These are phyloP conservation scores for Andricus curvator DNA, from an alignment of 2,888 invertebrate species.

Conservation along the genomic window DNA sequence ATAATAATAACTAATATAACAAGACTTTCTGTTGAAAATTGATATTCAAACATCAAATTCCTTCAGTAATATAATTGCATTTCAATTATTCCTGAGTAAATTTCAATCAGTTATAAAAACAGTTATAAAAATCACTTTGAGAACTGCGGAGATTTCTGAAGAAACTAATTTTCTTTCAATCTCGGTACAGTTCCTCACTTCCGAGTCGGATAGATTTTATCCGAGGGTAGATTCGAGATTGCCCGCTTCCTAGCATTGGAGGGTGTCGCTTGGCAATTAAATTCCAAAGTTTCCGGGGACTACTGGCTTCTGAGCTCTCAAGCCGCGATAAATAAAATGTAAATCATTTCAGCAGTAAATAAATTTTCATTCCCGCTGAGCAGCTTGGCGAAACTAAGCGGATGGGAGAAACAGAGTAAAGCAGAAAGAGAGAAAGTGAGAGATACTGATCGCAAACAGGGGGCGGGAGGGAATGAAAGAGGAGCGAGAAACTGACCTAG, in stretches of 20 bases:
- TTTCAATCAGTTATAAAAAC: too few relatives aligned
- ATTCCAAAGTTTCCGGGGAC: conserved; percentile 17
- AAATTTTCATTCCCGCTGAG: conserved; percentile 52
- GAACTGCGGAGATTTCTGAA: not conserved
- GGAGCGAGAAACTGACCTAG: conserved; percentile 18
- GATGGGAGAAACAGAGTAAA: not conserved
- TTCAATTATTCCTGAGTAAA: too few relatives aligned
- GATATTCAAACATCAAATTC: too few relatives aligned
- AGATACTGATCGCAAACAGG: conserved; percentile 20
- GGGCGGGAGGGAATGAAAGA: not conserved
- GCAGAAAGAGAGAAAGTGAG: conserved; percentile 6
- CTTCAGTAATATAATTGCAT: too few relatives aligned
- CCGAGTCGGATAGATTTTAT: not conserved
- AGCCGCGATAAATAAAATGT: conserved; percentile 65
- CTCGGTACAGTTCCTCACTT: not conserved
- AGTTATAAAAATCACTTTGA: not conserved
- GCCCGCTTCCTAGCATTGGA: not conserved
- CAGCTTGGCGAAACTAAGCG: not conserved
- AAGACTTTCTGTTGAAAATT: too few relatives aligned
- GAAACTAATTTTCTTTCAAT: not conserved
- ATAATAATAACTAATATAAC: too few relatives aligned
- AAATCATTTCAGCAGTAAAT: conserved; percentile 66
- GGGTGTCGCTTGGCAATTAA: conserved; percentile 9
- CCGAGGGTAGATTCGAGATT: not conserved
- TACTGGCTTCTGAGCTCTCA: not conserved